Base-by-base conservation (phyloP, 2,888 invertebrate species). In the Dilophus febrilis region DNA sequence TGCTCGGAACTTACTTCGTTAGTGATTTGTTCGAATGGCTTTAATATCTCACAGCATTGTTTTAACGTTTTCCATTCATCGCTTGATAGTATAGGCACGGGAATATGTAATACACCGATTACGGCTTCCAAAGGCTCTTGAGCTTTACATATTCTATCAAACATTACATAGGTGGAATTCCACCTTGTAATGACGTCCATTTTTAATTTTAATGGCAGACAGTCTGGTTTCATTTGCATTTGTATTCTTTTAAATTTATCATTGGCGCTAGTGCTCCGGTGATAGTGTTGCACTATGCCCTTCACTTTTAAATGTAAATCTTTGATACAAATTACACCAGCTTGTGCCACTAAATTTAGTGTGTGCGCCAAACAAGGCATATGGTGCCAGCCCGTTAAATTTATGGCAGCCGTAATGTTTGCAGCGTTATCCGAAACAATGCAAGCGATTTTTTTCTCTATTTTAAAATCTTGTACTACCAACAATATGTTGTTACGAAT, bases 101-200 rank as follows among this genome's bases (percentile, higher is more conserved):
- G 28, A 34, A 31, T 35, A 22, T 45, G 41, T 10, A 49, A 31
- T 12, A 42, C 40, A 16, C 47, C 35, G 35, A 49, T 40, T 32
- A 46, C 44, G 14, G 46, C 49, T 40, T 44, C 46, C 17, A 49
- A 39, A 14, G 46, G 39, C 17, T 45, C 40, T 47, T 50, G 51
- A 16, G 49, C 39, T 36, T 42, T 18, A 17, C 46, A 33, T 36
- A 53, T 32, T 33, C 50, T 40, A 27, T 50, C 45, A 10, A 50
- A 40, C 48, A 50, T 50, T 35, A 42, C 43, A 37, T 45, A 48
- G 32, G 36, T 48, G 8, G 45, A 47, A 38, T 51, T 51, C 50
- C 51, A 51, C 4, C 51, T 40, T 17, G 51, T 51, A 1, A 30
- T 29, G 19, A 52, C 48, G 35, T 53, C 53, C 47, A 51, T 49